phyloP scores from a whole-genome alignment of 2,888 invertebrate genomes.

The Cepaea hortensis region DNA sequence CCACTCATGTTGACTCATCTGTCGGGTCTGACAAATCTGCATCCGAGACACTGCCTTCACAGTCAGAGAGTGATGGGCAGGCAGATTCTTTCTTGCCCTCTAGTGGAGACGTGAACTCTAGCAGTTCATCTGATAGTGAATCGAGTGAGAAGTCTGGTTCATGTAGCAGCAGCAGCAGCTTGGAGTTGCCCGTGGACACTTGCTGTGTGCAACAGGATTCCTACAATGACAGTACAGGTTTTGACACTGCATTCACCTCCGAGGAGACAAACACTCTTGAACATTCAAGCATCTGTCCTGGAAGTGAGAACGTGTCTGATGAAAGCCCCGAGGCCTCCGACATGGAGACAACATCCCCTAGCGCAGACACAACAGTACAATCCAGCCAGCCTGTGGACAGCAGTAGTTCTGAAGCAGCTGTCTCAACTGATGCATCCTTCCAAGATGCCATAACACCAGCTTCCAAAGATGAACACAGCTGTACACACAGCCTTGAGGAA shows the following conservation, averaged over 20 bases:
- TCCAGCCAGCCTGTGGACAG: background rate
- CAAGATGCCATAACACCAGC: background rate
- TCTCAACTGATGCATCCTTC: slow-evolving; percentile 6
- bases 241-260: slow-evolving; percentile 7
- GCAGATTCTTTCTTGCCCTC: background rate
- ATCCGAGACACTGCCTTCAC: background rate
- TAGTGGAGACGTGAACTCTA: background rate
- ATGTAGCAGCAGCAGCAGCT: background rate
- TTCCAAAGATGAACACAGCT: slow-evolving; percentile 8
- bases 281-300: background rate
- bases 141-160: background rate
- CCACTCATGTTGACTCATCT: background rate
- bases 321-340: background rate
- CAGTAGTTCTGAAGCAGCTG: slow-evolving; percentile 17
- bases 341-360: background rate
- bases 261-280: background rate
- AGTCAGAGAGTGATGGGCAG: background rate
- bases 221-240: slow-evolving; percentile 27
- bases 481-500: slow-evolving; percentile 23
- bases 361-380: background rate
- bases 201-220: background rate
- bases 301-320: background rate
- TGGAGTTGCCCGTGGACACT: background rate
- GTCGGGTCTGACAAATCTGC: background rate
- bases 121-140: background rate